Percentiles rank a stretch among this genome's conserved stretches.
Evolutionary conservation across 1,140 invertebrate genomes (phyloP).

Genomic region (Drosophila paulistorum): DNA sequence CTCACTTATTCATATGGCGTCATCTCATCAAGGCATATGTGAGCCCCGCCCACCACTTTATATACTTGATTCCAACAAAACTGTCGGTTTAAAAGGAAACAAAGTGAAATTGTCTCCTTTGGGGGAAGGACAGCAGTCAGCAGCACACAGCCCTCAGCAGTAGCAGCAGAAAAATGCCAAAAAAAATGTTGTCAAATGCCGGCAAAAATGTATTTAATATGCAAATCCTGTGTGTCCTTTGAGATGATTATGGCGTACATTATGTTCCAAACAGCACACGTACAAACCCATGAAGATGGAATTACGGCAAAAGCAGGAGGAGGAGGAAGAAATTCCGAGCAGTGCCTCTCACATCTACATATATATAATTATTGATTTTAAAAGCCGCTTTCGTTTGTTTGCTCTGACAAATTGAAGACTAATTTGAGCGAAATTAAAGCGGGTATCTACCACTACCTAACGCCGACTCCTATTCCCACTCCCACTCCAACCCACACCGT

Average conservation of each 20-base stretch:
- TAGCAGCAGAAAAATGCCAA: constrained; percentile 21
- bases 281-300: not conserved
- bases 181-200: constrained; percentile 29
- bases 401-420: constrained; percentile 53
- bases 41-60: constrained; percentile 46
- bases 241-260: constrained; percentile 67
- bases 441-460: constrained; percentile 5
- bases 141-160: constrained; percentile 3
- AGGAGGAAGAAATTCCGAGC: not conserved
- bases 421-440: constrained; percentile 59
- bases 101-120: constrained; percentile 67
- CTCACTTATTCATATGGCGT: constrained; percentile 57
- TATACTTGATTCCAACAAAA: constrained; percentile 59
- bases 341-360: constrained; percentile 9
- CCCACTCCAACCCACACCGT: not conserved
- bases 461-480: too few relatives aligned
- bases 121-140: constrained; percentile 30
- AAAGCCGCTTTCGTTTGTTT: constrained; percentile 45
- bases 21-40: constrained; percentile 36
- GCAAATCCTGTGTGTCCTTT: constrained; percentile 70
- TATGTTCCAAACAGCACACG: constrained; percentile 55
- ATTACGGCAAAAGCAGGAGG: not conserved
- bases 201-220: constrained; percentile 71
- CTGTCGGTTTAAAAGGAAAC: constrained; percentile 57
- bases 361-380: constrained; percentile 61